Conservation (phyloP, 1,140 invertebrate species). For the Neotoxoptera formosana region DNA sequence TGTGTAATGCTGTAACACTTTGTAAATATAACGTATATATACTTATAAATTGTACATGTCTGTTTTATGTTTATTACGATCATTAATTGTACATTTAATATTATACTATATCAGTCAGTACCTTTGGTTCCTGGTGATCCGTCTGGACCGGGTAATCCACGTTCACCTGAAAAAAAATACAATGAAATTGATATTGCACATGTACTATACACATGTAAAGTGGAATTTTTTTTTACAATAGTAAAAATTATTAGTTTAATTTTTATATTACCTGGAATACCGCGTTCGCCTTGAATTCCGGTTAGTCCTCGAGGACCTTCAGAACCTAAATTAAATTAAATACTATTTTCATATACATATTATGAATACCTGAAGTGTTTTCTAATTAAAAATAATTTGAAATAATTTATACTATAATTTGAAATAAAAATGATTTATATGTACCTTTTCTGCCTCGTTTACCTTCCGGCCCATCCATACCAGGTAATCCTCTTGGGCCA, state of each 20-base stretch:
- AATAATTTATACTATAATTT: too few relatives aligned
- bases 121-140: conserved; percentile 76
- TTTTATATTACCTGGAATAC: conserved; percentile 68
- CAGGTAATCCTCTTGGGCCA: conserved; percentile 77
- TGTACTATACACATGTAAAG: neutral
- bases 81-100: neutral
- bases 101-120: conserved; percentile 59
- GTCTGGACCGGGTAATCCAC: conserved; percentile 69
- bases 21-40: neutral
- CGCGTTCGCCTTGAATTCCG: conserved; percentile 74
- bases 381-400: neutral
- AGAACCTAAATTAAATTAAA: conserved; percentile 64
- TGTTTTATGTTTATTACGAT: neutral
- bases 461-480: conserved; percentile 77
- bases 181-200: neutral
- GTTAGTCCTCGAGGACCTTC: conserved; percentile 67
- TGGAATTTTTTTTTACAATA: neutral
- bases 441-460: conserved; percentile 71
- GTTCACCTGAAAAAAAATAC: conserved; percentile 70
- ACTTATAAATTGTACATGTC: neutral
- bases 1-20: neutral
- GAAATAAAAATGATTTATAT: neutral
- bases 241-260: neutral
- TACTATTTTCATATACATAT: neutral
- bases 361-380: neutral